Evolutionary conservation across 2,113 vertebrate genomes (phyloP).

Genomic region (Pluvianellus socialis): DNA sequence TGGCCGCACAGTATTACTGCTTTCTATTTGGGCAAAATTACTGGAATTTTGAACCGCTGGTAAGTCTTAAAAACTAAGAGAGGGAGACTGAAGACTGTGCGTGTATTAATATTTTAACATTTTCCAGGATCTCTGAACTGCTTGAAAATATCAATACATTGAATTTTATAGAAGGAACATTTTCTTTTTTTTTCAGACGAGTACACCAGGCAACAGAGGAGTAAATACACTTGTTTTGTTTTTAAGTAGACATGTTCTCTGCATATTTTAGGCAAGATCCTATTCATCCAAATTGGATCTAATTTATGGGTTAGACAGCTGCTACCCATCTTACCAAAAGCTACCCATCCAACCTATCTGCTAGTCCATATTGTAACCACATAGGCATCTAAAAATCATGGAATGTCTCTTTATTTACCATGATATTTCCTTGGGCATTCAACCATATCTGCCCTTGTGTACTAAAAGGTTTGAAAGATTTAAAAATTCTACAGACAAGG

Average conservation of each 20-base stretch:
- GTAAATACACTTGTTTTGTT: neutral
- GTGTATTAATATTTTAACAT: neutral
- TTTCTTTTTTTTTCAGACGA: neutral
- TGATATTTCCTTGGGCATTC: neutral
- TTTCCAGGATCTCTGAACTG: neutral
- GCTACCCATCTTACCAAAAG: neutral
- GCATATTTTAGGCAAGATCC: neutral
- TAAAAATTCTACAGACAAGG: neutral
- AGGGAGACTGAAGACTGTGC: neutral
- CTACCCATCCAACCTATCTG: neutral
- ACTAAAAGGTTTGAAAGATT: neutral
- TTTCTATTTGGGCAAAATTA: slow-evolving; percentile 47
- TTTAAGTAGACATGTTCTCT: neutral
- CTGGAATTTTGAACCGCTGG: neutral
- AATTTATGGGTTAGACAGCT: neutral
- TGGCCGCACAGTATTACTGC: neutral
- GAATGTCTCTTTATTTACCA: neutral
- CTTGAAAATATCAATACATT: neutral
- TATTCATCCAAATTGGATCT: neutral
- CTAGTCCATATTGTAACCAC: neutral
- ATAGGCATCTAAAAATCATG: neutral
- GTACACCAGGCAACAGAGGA: neutral
- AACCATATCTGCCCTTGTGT: neutral
- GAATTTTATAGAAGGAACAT: neutral
- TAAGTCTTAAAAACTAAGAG: neutral